Evolutionary conservation across 2,113 vertebrate species (phyloP).

Genomic region (Seriola quinqueradiata): DNA sequence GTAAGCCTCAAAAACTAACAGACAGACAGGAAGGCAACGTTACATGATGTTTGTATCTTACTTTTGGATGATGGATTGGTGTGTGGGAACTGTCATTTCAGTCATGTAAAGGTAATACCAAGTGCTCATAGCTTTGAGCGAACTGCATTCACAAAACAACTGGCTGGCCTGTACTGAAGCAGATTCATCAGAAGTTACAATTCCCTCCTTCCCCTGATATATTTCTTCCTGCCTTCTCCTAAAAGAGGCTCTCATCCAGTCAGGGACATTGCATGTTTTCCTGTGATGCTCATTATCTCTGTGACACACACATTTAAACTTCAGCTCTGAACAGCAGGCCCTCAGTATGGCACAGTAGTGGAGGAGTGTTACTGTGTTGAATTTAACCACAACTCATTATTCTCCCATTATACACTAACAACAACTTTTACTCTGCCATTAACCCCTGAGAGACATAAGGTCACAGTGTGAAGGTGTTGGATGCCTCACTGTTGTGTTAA

Average conservation of each 20-base stretch:
- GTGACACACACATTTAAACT: background rate
- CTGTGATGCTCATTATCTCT: background rate
- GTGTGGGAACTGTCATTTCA: background rate
- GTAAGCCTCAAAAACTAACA: conserved; percentile 94
- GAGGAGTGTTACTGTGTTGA: background rate
- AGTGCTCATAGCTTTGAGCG: background rate
- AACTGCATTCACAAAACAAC: background rate
- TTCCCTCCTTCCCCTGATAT: background rate
- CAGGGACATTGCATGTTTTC: background rate
- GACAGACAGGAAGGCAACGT: background rate
- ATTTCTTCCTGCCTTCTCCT: background rate
- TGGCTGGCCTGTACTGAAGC: background rate
- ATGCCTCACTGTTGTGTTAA: conserved; percentile 39
- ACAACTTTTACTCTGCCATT: background rate
- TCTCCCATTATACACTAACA: background rate
- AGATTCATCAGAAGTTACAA: background rate
- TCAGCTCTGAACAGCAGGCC: background rate
- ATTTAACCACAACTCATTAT: background rate
- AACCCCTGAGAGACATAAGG: background rate
- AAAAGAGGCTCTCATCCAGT: background rate
- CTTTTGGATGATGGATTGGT: background rate
- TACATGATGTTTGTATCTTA: background rate
- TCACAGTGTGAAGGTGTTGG: conserved; percentile 7
- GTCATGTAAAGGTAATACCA: background rate
- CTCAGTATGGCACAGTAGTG: background rate